These are phyloP conservation scores for Macrostomum lignano DNA, from an alignment of 1,140 invertebrate genomes.

Conservation along the genomic window DNA sequence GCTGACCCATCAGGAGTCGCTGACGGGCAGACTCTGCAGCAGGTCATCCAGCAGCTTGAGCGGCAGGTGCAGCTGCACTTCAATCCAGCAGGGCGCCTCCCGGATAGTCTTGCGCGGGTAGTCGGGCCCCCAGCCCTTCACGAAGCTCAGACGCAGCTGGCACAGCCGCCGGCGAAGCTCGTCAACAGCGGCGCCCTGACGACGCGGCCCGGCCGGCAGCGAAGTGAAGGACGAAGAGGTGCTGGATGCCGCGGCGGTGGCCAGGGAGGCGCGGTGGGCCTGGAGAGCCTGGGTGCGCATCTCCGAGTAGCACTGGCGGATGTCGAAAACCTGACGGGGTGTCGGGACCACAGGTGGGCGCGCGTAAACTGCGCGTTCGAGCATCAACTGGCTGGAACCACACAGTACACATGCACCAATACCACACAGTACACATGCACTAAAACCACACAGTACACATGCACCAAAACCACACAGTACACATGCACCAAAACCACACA, in stretches of 20 bases:
- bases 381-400: no score
- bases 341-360: not conserved
- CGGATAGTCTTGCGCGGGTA: slow-evolving; percentile 31
- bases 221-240: no score
- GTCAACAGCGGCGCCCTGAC: slow-evolving; percentile 64
- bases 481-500: no score
- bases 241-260: slow-evolving; percentile 75
- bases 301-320: slow-evolving; percentile 73
- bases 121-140: slow-evolving; percentile 32
- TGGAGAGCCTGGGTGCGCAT: slow-evolving; percentile 73
- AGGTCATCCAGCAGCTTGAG: slow-evolving; percentile 81
- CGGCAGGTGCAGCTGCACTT: slow-evolving; percentile 43
- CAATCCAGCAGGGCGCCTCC: slow-evolving; percentile 32
- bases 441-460: no score
- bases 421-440: no score
- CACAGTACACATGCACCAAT: no score
- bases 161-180: slow-evolving; percentile 74
- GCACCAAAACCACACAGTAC: no score
- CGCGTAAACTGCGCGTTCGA: no score
- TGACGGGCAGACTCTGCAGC: slow-evolving; percentile 32
- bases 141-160: slow-evolving; percentile 44
- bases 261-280: slow-evolving; percentile 66
- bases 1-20: no score
- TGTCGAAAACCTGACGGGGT: slow-evolving; percentile 85
- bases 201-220: no score